A percentile compares a stretch with the other conserved stretches of the same genome.
Evolutionary conservation across 2,888 invertebrate genomes (phyloP).

Genomic region (Caenorhabditis sp.): DNA sequence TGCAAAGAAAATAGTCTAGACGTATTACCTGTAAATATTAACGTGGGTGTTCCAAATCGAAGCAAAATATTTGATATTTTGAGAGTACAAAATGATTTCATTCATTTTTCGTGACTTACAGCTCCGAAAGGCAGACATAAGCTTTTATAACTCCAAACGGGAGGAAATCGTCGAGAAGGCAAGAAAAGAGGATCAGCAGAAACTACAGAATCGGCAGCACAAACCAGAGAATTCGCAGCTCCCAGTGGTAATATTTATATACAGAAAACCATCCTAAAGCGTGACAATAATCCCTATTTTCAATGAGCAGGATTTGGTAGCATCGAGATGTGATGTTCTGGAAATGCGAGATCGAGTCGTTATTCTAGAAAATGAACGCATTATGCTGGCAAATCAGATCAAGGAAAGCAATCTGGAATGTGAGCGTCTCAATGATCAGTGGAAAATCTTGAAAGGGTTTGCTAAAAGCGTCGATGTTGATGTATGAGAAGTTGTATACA

Average conservation of each 20-base stretch:
- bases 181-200: constrained; percentile 32
- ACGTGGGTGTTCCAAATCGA: neutral
- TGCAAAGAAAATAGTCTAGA: no score
- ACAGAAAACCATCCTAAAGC: constrained; percentile 1
- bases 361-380: constrained; percentile 50
- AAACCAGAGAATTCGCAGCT: constrained; percentile 21
- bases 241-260: constrained; percentile 19
- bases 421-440: constrained; percentile 51
- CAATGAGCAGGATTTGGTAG: constrained; percentile 46
- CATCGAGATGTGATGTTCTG: constrained; percentile 37
- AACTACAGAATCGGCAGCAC: constrained; percentile 29
- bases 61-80: neutral
- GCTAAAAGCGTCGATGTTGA: constrained; percentile 37
- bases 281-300: no score
- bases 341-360: constrained; percentile 38
- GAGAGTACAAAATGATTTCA: neutral
- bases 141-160: constrained; percentile 41
- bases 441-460: constrained; percentile 50
- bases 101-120: constrained; percentile 33
- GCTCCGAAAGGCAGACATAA: constrained; percentile 46
- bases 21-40: no score
- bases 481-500: constrained; percentile 12
- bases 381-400: constrained; percentile 34
- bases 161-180: constrained; percentile 54
- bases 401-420: constrained; percentile 42